Conservation (phyloP, 53 echinoderm and acorn worm species). For the Patiria pectinifera region DNA sequence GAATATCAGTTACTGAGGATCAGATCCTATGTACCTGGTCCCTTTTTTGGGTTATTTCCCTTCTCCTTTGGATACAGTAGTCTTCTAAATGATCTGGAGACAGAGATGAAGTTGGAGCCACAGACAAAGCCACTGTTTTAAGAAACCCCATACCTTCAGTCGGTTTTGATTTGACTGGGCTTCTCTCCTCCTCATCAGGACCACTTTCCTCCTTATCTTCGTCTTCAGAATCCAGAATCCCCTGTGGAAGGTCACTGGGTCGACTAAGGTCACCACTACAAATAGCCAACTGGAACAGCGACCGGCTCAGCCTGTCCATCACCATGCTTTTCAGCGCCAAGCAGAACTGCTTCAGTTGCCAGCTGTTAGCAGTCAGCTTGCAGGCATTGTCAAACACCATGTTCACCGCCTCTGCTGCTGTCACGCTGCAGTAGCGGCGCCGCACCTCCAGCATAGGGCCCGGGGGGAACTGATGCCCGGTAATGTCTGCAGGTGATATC, state of each 20-base stretch:
- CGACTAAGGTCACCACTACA: conserved; percentile 59
- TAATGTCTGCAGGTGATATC: conserved; percentile 47
- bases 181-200: neutral
- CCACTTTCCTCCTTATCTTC: conserved; percentile 33
- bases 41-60: neutral
- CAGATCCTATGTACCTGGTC: too few species aligned
- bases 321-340: conserved; percentile 22
- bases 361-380: conserved; percentile 12
- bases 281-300: conserved; percentile 69
- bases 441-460: conserved; percentile 49
- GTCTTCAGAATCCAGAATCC: conserved; percentile 22
- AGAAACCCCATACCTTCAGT: conserved; percentile 28
- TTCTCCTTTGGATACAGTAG: neutral
- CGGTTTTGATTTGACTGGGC: conserved; percentile 24
- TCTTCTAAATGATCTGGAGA: too few species aligned
- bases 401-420: conserved; percentile 63
- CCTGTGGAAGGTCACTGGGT: conserved; percentile 51
- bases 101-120: too few species aligned
- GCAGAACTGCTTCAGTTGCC: conserved; percentile 31
- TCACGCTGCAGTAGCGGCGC: conserved; percentile 63
- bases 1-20: too few species aligned
- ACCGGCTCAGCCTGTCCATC: conserved; percentile 38
- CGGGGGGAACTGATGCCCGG: conserved; percentile 39
- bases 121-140: too few species aligned
- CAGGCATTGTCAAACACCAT: conserved; percentile 54